Evolutionary conservation across 2,113 vertebrate genomes (phyloP).

Genomic region (Rattus rattus): DNA sequence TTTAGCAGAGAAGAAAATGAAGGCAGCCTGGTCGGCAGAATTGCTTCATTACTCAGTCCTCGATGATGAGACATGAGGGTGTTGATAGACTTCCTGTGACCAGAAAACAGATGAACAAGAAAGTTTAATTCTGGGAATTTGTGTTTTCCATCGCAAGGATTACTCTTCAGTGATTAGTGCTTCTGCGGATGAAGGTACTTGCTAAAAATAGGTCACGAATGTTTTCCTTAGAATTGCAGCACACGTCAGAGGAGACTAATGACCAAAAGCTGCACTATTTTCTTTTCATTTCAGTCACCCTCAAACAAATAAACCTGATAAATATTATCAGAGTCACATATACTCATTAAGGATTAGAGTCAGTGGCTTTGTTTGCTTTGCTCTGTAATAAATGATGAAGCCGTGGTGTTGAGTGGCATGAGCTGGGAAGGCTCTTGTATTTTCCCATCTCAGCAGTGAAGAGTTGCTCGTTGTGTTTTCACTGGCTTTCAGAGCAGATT

Average conservation of each 20-base stretch:
- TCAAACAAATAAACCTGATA: conserved; percentile 80
- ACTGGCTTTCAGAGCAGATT: conserved; percentile 50
- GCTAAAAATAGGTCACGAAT: conserved; percentile 75
- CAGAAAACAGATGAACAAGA: conserved; percentile 65
- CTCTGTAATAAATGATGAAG: conserved; percentile 79
- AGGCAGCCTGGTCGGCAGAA: not conserved
- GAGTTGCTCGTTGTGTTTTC: conserved; percentile 68
- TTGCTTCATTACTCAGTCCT: conserved; percentile 23
- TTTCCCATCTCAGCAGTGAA: conserved; percentile 67
- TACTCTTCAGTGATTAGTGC: conserved; percentile 44
- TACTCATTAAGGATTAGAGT: conserved; percentile 79
- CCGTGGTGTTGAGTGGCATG: conserved; percentile 66
- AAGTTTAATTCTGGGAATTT: conserved; percentile 70
- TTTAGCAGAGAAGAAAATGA: not conserved
- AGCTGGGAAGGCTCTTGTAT: conserved; percentile 49
- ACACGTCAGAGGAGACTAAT: conserved; percentile 77
- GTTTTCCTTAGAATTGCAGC: conserved; percentile 75
- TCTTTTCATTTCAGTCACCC: conserved; percentile 77
- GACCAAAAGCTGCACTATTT: conserved; percentile 70
- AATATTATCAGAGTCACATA: conserved; percentile 81
- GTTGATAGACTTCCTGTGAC: conserved; percentile 61
- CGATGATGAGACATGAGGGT: conserved; percentile 53
- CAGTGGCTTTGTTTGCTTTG: conserved; percentile 82
- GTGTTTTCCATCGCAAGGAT: conserved; percentile 65
- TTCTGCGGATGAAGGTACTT: conserved; percentile 70